Evolutionary conservation across 2,888 invertebrate genomes (phyloP).

Genomic region (Macrostomum cliftonense): DNA sequence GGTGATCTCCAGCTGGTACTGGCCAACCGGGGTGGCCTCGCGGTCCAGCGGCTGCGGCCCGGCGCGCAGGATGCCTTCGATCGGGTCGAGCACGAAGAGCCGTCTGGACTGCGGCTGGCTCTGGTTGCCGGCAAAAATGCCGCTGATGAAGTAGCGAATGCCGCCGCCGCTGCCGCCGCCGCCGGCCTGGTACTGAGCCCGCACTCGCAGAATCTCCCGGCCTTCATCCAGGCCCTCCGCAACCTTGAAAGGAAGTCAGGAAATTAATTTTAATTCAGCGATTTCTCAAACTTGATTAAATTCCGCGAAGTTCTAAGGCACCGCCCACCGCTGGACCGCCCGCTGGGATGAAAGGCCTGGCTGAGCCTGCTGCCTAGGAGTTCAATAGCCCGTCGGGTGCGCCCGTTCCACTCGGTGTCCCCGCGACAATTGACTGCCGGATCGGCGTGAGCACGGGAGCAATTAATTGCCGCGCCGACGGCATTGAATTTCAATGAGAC

Average conservation of each 20-base stretch:
- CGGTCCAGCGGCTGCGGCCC: conserved; percentile 3
- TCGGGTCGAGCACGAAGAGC: conserved; percentile 1
- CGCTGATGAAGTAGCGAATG: conserved; percentile 3
- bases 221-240: not conserved
- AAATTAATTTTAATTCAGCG: too few relatives aligned
- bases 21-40: conserved; percentile 4
- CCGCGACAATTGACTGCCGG: too few relatives aligned
- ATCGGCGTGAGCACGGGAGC: too few relatives aligned
- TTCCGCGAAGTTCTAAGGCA: too few relatives aligned
- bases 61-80: not conserved
- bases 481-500: too few relatives aligned
- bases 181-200: not conserved
- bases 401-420: too few relatives aligned
- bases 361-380: too few relatives aligned
- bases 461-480: too few relatives aligned
- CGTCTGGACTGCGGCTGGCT: conserved; percentile 1
- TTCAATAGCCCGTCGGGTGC: too few relatives aligned
- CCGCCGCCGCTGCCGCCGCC: not conserved
- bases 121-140: conserved; percentile 5
- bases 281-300: not conserved
- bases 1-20: conserved; percentile 2
- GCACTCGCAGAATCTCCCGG: not conserved
- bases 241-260: not conserved
- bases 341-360: too few relatives aligned
- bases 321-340: not conserved